Evolutionary conservation across 2,113 vertebrate genomes (phyloP).

Genomic region (Ivindomyrus marchei): DNA sequence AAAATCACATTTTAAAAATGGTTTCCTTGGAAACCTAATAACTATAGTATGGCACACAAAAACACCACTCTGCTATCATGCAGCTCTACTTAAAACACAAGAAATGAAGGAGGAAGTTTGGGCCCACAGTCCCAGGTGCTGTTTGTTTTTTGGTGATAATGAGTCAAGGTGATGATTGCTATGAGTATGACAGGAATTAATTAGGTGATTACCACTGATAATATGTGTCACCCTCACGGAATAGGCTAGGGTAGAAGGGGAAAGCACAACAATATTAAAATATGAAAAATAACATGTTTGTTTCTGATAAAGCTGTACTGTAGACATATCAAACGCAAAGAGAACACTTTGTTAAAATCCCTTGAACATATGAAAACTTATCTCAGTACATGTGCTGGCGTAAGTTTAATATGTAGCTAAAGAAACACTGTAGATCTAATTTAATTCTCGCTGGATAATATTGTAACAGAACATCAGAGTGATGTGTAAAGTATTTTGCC

Average conservation of each 20-base stretch:
- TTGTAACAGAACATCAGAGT: not conserved
- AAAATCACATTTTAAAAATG: constrained; percentile 2
- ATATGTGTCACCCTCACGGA: not conserved
- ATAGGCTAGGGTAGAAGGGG: not conserved
- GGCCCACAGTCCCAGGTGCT: not conserved
- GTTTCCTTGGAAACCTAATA: constrained; percentile 16
- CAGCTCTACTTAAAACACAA: not conserved
- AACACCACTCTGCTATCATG: not conserved
- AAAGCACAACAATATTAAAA: not conserved
- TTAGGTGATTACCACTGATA: not conserved
- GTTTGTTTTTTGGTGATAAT: not conserved
- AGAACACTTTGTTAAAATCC: not conserved
- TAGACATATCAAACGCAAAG: not conserved
- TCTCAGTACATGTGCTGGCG: not conserved
- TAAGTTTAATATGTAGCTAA: not conserved
- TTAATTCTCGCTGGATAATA: constrained; percentile 12
- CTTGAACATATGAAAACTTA: not conserved
- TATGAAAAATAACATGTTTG: not conserved
- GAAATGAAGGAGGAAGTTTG: not conserved
- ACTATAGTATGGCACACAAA: not conserved
- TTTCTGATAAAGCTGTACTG: not conserved
- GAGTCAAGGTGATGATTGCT: constrained; percentile 1
- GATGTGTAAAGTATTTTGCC: constrained; percentile 1
- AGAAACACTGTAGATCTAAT: not conserved
- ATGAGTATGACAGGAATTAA: not conserved